Percentiles rank a stretch among this genome's conserved stretches.
These are phyloP conservation scores for Acrossocheilus fasciatus DNA, from an alignment of 2,797 vertebrate species.

Conservation along the genomic window DNA sequence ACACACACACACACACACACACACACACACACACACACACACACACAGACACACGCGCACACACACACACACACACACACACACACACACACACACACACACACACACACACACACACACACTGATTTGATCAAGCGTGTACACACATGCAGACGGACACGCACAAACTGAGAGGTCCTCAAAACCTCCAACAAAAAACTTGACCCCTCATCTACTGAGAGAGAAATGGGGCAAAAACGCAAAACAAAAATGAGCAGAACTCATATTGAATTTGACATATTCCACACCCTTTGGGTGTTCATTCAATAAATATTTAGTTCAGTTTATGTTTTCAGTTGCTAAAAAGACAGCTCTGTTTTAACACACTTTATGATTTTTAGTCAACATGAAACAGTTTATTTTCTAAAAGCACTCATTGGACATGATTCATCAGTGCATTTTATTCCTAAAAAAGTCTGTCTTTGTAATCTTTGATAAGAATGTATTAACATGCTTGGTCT, in stretches of 20 bases:
- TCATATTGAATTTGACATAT: background rate
- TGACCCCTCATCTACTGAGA: conserved; percentile 52
- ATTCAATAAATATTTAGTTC: background rate
- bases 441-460: conserved; percentile 10
- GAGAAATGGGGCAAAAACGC: conserved; percentile 31
- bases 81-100: conserved; percentile 18
- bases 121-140: conserved; percentile 48
- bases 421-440: conserved; percentile 9
- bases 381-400: background rate
- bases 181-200: conserved; percentile 54
- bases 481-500: conserved; percentile 4
- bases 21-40: too few relatives aligned
- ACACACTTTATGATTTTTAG: background rate
- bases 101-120: background rate
- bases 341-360: background rate
- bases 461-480: conserved; percentile 3
- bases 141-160: conserved; percentile 18
- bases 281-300: background rate
- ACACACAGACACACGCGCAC: background rate
- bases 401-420: conserved; percentile 5
- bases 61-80: conserved; percentile 31
- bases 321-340: background rate
- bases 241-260: conserved; percentile 22
- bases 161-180: conserved; percentile 50
- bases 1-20: conserved; percentile 9